A percentile compares a stretch with the other conserved stretches of the same genome.
These are phyloP conservation scores for Paratilapia polleni DNA, from an alignment of 2,113 vertebrate genomes.

Conservation along the genomic window DNA sequence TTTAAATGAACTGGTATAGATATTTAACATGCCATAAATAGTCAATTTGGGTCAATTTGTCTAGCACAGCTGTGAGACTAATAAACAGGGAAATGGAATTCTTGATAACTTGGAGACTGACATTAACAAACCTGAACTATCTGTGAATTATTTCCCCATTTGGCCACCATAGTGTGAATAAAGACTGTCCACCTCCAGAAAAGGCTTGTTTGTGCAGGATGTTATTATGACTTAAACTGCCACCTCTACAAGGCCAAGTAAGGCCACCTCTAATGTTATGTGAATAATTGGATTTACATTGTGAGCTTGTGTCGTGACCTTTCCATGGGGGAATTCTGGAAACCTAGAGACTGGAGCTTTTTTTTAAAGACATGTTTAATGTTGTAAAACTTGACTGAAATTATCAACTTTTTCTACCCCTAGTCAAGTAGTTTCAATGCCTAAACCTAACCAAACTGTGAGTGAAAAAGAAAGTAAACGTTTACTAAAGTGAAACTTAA, in stretches of 20 bases:
- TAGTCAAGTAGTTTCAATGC: accelerated
- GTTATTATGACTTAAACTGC: background rate
- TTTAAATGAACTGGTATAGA: background rate
- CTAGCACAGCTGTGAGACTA: background rate
- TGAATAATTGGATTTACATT: background rate
- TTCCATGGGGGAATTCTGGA: background rate
- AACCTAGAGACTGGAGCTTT: background rate
- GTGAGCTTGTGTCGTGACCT: background rate
- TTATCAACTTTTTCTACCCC: background rate
- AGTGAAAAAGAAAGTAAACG: background rate
- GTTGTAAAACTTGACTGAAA: background rate
- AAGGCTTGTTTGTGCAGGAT: background rate
- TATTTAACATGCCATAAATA: background rate
- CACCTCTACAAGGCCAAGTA: background rate
- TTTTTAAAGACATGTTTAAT: accelerated
- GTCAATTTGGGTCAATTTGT: background rate
- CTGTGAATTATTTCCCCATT: background rate
- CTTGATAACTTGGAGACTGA: background rate
- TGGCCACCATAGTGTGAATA: background rate
- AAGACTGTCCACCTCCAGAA: background rate
- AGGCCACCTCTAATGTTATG: background rate
- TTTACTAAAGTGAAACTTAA: background rate
- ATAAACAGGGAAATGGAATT: background rate
- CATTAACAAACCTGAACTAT: background rate
- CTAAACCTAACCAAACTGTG: background rate